These are phyloP conservation scores for Paraescarpia echinospica DNA, from an alignment of 1,140 invertebrate genomes.

Conservation along the genomic window DNA sequence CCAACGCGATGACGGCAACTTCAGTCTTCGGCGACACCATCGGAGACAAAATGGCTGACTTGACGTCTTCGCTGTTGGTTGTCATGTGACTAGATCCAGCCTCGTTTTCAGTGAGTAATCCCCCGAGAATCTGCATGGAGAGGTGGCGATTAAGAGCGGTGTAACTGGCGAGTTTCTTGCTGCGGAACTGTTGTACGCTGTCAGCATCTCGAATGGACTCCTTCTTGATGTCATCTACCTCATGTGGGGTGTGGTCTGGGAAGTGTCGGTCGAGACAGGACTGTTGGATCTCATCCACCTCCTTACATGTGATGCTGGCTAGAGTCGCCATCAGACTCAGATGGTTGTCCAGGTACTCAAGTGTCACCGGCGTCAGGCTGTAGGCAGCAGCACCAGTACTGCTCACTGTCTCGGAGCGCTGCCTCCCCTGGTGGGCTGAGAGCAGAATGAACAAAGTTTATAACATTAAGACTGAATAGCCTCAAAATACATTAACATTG, in stretches of 20 bases:
- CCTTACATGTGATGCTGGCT: conserved; percentile 46
- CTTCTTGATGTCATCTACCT: conserved; percentile 47
- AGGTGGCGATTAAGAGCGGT: neutral
- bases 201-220: neutral
- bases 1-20: neutral
- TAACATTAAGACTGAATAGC: neutral
- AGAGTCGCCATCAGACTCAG: conserved; percentile 50
- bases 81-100: neutral
- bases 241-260: conserved; percentile 34
- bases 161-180: neutral
- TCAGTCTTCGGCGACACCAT: neutral
- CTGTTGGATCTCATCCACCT: neutral
- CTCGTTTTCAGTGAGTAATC: neutral
- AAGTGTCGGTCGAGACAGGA: neutral
- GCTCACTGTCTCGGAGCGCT: neutral
- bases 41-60: neutral
- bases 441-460: neutral
- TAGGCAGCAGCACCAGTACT: conserved; percentile 25
- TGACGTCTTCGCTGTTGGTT: neutral
- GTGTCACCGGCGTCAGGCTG: conserved; percentile 44
- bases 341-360: conserved; percentile 51
- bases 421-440: neutral
- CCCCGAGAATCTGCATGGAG: neutral
- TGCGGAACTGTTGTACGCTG: neutral
- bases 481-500: neutral